A percentile compares a stretch with the other conserved stretches of the same genome.
Evolutionary conservation across 2,113 vertebrate species (phyloP).

Genomic region (Phocoena sinus): DNA sequence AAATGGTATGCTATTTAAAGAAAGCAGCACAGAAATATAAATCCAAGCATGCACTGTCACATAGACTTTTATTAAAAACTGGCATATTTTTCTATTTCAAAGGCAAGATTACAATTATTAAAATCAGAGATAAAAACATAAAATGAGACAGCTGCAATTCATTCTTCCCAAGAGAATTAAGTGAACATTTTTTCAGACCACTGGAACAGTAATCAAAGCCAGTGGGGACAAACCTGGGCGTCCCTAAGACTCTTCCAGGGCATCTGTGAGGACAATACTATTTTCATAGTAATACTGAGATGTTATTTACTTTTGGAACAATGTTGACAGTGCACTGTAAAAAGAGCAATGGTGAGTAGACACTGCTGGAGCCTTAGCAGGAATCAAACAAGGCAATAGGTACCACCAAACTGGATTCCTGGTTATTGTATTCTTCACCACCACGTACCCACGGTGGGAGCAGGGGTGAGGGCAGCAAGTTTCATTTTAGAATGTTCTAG

Average conservation of each 20-base stretch:
- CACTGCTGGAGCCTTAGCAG: background rate
- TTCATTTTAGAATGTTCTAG: background rate
- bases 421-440: background rate
- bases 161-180: constrained; percentile 3
- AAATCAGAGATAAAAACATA: constrained; percentile 12
- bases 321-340: background rate
- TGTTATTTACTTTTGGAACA: background rate
- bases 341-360: constrained; percentile 2
- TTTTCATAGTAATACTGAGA: background rate
- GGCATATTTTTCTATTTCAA: constrained; percentile 48
- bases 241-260: background rate
- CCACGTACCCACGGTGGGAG: background rate
- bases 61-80: background rate
- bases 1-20: constrained; percentile 64
- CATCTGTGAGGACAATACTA: background rate
- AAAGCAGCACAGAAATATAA: constrained; percentile 48
- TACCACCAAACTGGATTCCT: background rate
- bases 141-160: background rate
- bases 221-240: background rate
- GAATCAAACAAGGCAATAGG: background rate
- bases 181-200: background rate
- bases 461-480: background rate
- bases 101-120: constrained; percentile 39
- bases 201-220: background rate
- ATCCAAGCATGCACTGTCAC: constrained; percentile 26